Base-by-base conservation (phyloP, 2,888 invertebrate genomes). In the Ellobium chinense region DNA sequence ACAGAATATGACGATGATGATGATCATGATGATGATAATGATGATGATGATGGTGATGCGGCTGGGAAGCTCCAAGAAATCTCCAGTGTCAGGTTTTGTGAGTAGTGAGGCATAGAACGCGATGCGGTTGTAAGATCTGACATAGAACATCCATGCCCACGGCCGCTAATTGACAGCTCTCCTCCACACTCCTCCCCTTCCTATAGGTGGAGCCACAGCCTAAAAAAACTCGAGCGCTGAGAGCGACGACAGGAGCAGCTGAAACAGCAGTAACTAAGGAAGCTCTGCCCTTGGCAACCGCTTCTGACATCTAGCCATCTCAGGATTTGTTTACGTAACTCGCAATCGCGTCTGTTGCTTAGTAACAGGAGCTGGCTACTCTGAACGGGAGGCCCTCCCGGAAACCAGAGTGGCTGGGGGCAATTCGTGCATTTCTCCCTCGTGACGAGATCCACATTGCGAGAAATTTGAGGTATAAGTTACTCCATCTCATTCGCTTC, bases 291-390 rank as follows among this genome's bases (percentile, higher is more conserved):
- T 77, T 77, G 77, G 77, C 77, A 68, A 77, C 68, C 77, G 77
- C 21, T 58, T n/a, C 69, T 77, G 77, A 77, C 77, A 77, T 77
- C 77, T 60, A 34, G 36, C 76, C 66, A 66, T 76, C 39, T 69
- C 69, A 12, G 60, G 68, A 54, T 69, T 77, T 77, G 77, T 77
- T 77, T 77, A 77, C 77, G 77, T 69, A 77, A 77, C 68, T 77
- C 77, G 39, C 60, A 31, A 69, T 77, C 77, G 69, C 77, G 77
- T 77, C 77, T 68, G 77, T 77, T 77, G 77, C 77, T 77, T 69
- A 77, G 77, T 65, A 77, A 77, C 77, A 77, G 60, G 77, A 77
- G 77, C 68, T 37, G 77, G 77, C 77, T 77, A 77, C 77, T 77
- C 58, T 69, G 65, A 68, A 60, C 68, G 68, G 60, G 68, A 36